Percentiles rank a stretch among this genome's conserved stretches.
Conservation (phyloP, 2,113 vertebrate species). For the Donacobius atricapilla region DNA sequence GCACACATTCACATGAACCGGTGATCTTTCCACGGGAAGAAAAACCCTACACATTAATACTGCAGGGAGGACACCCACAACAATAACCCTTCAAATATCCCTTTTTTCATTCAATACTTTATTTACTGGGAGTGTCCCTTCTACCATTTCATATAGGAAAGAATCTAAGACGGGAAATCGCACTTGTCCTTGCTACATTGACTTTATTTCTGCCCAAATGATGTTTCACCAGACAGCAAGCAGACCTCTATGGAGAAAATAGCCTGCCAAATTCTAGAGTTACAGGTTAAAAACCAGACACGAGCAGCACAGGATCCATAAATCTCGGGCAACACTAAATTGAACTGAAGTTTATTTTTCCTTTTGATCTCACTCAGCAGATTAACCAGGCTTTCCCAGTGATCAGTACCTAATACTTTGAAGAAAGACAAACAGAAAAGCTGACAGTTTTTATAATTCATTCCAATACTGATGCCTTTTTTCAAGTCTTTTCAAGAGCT, state of each 20-base stretch:
- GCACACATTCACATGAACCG: not conserved
- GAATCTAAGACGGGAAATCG: not conserved
- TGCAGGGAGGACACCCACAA: not conserved
- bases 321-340: conserved; percentile 44
- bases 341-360: not conserved
- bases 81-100: not conserved
- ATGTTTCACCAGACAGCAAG: not conserved
- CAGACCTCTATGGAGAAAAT: not conserved
- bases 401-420: not conserved
- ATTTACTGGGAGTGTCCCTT: not conserved
- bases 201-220: not conserved
- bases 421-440: not conserved
- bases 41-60: not conserved
- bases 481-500: not conserved
- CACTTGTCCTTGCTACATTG: not conserved
- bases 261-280: conserved; percentile 10
- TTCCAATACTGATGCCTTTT: not conserved
- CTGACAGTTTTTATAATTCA: conserved; percentile 1
- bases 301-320: conserved; percentile 22
- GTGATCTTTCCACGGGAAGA: not conserved
- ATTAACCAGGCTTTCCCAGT: conserved; percentile 18
- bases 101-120: not conserved
- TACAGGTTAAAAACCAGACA: conserved; percentile 29
- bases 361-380: conserved; percentile 48
- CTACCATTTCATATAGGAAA: not conserved